These are phyloP conservation scores for Silvanus unidentatus DNA, from an alignment of 2,888 invertebrate species.

Conservation along the genomic window DNA sequence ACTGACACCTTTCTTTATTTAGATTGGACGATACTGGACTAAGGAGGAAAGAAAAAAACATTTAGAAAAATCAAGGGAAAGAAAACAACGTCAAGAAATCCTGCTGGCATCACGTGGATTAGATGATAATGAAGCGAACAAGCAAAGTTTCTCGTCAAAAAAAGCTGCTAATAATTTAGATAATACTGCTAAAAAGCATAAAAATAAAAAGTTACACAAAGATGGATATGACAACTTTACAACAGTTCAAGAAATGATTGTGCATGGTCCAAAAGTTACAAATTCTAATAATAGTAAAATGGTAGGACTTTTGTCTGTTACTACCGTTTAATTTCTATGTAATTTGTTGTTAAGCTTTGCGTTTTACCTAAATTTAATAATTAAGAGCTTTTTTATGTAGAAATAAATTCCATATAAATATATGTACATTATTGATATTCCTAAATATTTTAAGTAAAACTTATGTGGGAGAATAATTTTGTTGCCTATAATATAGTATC, in stretches of 20 bases:
- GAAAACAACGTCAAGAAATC: slow-evolving; percentile 49
- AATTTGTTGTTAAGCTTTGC: slow-evolving; percentile 10
- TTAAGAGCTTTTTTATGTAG: slow-evolving; percentile 18
- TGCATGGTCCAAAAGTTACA: slow-evolving; percentile 45
- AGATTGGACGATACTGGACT: slow-evolving; percentile 65
- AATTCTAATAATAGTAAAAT: slow-evolving; percentile 48
- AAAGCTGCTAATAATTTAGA: slow-evolving; percentile 43
- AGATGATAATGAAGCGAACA: slow-evolving; percentile 30
- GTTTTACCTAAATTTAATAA: slow-evolving; percentile 14
- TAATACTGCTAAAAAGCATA: slow-evolving; percentile 48
- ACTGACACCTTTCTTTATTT: slow-evolving; percentile 7
- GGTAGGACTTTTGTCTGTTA: slow-evolving; percentile 54
- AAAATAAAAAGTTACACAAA: slow-evolving; percentile 43
- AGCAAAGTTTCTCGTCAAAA: slow-evolving; percentile 37
- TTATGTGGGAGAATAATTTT: slow-evolving; percentile 19
- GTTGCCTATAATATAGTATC: slow-evolving; percentile 19
- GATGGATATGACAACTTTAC: slow-evolving; percentile 50
- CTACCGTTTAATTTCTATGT: slow-evolving; percentile 46
- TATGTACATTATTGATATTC: slow-evolving; percentile 7
- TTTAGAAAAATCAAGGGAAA: slow-evolving; percentile 62
- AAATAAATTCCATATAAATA: slow-evolving; percentile 18
- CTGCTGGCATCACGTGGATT: slow-evolving; percentile 31
- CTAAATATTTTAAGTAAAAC: background rate
- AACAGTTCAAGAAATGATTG: slow-evolving; percentile 55
- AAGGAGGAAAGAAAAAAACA: slow-evolving; percentile 71